Base-by-base conservation (phyloP, 2,888 invertebrate genomes). In the Heteromurus nitidus region DNA sequence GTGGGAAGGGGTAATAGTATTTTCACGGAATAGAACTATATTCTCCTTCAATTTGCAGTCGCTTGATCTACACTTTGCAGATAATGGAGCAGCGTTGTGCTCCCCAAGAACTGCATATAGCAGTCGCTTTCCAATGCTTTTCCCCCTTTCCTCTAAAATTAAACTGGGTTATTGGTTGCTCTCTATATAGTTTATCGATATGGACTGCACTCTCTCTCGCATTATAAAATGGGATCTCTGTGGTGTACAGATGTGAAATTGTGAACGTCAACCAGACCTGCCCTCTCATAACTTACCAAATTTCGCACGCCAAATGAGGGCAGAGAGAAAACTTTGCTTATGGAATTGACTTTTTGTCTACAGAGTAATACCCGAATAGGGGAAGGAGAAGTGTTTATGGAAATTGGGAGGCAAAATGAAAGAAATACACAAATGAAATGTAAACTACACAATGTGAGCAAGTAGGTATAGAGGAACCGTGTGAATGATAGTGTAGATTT, bases 31-130 rank as follows among this genome's bases (percentile, higher is more conserved):
- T n/a, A n/a, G n/a, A n/a, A n/a, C n/a, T n/a, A n/a, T n/a, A 64
- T 28, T 30, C 42, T 42, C 22, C 13, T n/a, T 22, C 44, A 64
- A 64, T 64, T 64, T 64, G 42, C 64, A 24, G 42, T 64, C 24
- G 64, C 42, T 42, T 64, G 36, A 64, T 64, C 64, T 64, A 64
- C 42, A 42, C 42, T 30, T 60, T 60, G n/a, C 28, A 60, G 55
- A 55, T 55, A 60, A 60, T 60, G 60, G 60, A 60, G 20, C 7
- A 13, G 36, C 26, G 26, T 55, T 11, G 55, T n/a, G 7, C 36
- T 36, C 13, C 13, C 36, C 36, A 36, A 36, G 36, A 36, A 13
- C 5, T 9, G 5, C 36, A 36, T 36, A 9, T 36, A 13, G 7
- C 7, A 36, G 5, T 9, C 36, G 36, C 26, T 55, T 13, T 26